Conservation (phyloP, 2,888 invertebrate species). For the Clitarchus hookeri region DNA sequence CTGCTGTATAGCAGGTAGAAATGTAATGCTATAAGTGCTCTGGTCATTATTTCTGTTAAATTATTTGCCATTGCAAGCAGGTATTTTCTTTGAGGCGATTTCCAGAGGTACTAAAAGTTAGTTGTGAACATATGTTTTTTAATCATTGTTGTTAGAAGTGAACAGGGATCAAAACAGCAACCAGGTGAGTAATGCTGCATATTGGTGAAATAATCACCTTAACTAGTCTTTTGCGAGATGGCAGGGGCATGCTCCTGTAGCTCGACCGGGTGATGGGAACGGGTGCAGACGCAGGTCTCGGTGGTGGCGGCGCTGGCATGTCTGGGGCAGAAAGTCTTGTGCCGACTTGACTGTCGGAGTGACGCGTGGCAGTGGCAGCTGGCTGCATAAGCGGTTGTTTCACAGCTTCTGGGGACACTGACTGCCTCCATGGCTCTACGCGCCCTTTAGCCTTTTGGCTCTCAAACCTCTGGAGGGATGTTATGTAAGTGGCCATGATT, state of each 20-base stretch:
- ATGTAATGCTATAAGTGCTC: no score
- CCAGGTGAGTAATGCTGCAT: no score
- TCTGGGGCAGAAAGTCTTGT: not conserved
- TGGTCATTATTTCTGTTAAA: no score
- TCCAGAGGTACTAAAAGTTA: no score
- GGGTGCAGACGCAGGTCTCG: not conserved
- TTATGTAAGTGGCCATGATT: slow-evolving; percentile 71
- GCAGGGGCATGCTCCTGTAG: not conserved
- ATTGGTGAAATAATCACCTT: not conserved
- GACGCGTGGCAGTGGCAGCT: not conserved
- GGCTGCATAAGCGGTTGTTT: not conserved
- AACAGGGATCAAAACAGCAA: no score
- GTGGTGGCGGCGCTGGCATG: not conserved
- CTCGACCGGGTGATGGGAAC: not conserved
- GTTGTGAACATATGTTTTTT: no score
- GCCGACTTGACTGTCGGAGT: not conserved
- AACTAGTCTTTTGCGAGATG: not conserved
- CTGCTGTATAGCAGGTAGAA: no score
- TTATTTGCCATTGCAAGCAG: no score
- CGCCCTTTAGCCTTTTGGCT: slow-evolving; percentile 74
- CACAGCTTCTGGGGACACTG: not conserved
- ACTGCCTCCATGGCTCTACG: slow-evolving; percentile 71
- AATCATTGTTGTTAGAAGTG: no score
- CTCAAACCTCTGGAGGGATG: slow-evolving; percentile 76
- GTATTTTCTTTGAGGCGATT: no score